Conservation (phyloP, 2,113 vertebrate genomes). For the Sebastes schlegelii region DNA sequence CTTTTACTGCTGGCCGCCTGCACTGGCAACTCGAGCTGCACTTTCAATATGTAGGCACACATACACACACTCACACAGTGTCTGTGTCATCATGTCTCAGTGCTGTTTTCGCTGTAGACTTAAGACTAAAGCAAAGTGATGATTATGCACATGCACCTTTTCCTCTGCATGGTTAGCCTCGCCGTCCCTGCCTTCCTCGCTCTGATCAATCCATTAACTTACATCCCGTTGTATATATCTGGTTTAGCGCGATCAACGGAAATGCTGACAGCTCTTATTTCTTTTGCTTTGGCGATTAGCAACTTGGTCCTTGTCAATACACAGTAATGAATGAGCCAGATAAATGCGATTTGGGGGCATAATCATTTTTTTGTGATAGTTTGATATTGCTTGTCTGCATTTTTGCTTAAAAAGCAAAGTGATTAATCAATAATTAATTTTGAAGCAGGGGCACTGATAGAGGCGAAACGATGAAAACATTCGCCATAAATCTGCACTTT, state of each 20-base stretch:
- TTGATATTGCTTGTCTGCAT: slow-evolving; percentile 87
- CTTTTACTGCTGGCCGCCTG: slow-evolving; percentile 79
- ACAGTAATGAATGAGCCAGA: slow-evolving; percentile 84
- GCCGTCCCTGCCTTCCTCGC: slow-evolving; percentile 60
- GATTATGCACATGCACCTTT: slow-evolving; percentile 76
- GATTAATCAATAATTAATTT: slow-evolving; percentile 91
- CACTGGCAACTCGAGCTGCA: slow-evolving; percentile 61
- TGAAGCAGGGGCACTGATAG: slow-evolving; percentile 82
- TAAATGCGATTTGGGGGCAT: slow-evolving; percentile 83
- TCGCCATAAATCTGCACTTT: slow-evolving; percentile 86
- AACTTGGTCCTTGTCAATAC: slow-evolving; percentile 84
- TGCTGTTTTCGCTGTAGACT: slow-evolving; percentile 64
- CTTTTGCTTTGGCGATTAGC: slow-evolving; percentile 84
- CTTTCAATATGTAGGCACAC: slow-evolving; percentile 47
- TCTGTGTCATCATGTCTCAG: slow-evolving; percentile 67
- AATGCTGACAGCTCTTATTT: slow-evolving; percentile 82
- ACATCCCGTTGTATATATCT: slow-evolving; percentile 81
- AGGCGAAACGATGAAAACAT: slow-evolving; percentile 84
- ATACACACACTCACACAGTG: slow-evolving; percentile 39
- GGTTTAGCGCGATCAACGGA: slow-evolving; percentile 77
- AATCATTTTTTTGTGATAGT: slow-evolving; percentile 84
- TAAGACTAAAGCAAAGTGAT: slow-evolving; percentile 79
- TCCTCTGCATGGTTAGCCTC: slow-evolving; percentile 68
- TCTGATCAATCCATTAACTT: slow-evolving; percentile 79
- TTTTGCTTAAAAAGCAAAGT: slow-evolving; percentile 87